Base-by-base conservation (phyloP, 2,888 invertebrate species). In the Apodemia duryi region DNA sequence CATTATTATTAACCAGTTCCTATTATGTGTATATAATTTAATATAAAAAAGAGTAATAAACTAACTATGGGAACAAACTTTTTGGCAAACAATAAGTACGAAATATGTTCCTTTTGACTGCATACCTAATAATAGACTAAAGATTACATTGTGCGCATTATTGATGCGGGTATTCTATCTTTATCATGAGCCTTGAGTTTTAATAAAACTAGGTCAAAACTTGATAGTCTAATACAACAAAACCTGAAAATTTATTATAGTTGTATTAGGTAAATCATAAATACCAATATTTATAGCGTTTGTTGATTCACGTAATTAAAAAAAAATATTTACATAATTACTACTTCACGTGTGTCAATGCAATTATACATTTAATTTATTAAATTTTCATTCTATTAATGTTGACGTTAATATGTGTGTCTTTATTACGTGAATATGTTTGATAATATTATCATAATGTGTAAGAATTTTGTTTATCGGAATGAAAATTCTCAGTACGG, bases 401-500 rank as follows among this genome's bases (percentile, higher is more conserved):
- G 6, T 6, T 54, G 29, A 54, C 29, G 54, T 54, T 11, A 54
- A 28, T 29, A 11, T 2, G 11, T 2, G 11, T 54, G 11, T 11
- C 10, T 29, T 54, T 54, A 54, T 29, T 54, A 29, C 29, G 54
- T 54, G 54, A 54, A 29, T 54, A 54, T 54, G 11, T 54, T 54
- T 11, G 29, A 32, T 54, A n/a, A 35, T 57, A 32, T 57, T 57
- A 57, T 57, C 57, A 13, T 57, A 57, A 57, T 57, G 35, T 28
- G 57, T 35, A 57, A 57, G 57, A 57, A 57, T 29, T 54, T 54
- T 35, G 57, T 57, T 57, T 57, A 57, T 57, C 57, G 57, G 57
- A 57, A 32, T 57, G 32, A 32, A 29, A 57, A 32, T 57, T 57
- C 32, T 57, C 32, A 57, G 57, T 57, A 11, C 57, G 57, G 57